Evolutionary conservation across 2,888 invertebrate genomes (phyloP).

Genomic region (Bombyx huttoni): DNA sequence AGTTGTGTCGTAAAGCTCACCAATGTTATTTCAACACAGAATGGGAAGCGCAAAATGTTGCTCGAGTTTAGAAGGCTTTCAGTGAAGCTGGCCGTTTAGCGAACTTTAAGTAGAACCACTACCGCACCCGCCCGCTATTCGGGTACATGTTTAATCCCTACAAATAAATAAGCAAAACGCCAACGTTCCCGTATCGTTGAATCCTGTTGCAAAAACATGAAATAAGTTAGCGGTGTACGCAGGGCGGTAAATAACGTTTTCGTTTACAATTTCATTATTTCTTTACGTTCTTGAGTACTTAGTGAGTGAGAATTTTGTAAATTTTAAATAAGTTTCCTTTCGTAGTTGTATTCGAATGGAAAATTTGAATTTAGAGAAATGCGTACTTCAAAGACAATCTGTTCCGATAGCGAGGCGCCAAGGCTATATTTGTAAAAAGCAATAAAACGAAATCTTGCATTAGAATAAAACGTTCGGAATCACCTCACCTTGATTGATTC

Average conservation of each 20-base stretch:
- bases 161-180: conserved; percentile 48
- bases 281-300: neutral
- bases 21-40: conserved; percentile 42
- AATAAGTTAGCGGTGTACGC: neutral
- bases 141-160: conserved; percentile 46
- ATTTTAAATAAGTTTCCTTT: too few species aligned
- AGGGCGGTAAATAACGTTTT: neutral
- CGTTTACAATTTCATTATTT: neutral
- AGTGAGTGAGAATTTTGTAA: too few species aligned
- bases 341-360: neutral
- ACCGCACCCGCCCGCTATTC: conserved; percentile 33
- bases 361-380: neutral
- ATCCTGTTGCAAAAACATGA: conserved; percentile 28
- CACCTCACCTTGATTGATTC: conserved; percentile 51
- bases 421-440: conserved; percentile 10
- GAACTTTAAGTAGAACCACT: conserved; percentile 54
- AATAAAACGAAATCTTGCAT: conserved; percentile 58
- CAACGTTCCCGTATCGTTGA: conserved; percentile 37
- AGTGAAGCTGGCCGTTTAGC: conserved; percentile 49
- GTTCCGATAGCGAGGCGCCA: neutral
- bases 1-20: conserved; percentile 24
- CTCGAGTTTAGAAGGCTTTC: conserved; percentile 50
- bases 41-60: conserved; percentile 35
- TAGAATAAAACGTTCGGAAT: conserved; percentile 45
- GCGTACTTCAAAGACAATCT: neutral